Base-by-base conservation (phyloP, 2,888 invertebrate species). In the Chrysolina haemoptera region DNA sequence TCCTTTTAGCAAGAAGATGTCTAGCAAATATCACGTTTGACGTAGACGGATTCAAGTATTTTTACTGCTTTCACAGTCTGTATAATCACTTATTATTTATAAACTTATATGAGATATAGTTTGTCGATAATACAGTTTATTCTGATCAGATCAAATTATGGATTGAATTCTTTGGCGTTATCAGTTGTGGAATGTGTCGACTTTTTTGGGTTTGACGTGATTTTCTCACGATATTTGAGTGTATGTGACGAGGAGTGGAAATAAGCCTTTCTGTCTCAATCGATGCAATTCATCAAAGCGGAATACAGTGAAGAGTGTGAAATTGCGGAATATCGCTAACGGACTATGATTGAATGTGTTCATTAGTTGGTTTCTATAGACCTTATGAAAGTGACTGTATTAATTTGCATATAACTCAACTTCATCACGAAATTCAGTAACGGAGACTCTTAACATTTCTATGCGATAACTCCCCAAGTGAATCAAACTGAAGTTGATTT, bases 141-240 rank as follows among this genome's bases (percentile, higher is more conserved):
- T n/a, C n/a, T n/a, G n/a, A n/a, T n/a, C n/a, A n/a, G n/a, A n/a
- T n/a, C n/a, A n/a, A n/a, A n/a, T n/a, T n/a, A n/a, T n/a, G n/a
- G n/a, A n/a, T n/a, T n/a, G n/a, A n/a, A n/a, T n/a, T n/a, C n/a
- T n/a, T n/a, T n/a, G n/a, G n/a, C n/a, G n/a, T n/a, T n/a, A n/a
- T n/a, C n/a, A n/a, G n/a, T 55, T 35, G n/a, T 27, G 59, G 59
- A 59, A 59, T 59, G 59, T 59, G 59, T 27, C 27, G 59, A 59
- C 35, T 35, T 59, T 59, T 59, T 27, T 20, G 18, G 35, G 35
- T 35, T 27, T 59, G 14, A 35, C 35, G 35, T 59, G 59, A 59
- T 59, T 59, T 59, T 59, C 59, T 59, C 59, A 59, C 59, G 59
- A 59, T 59, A 16, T 59, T 35, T 59, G 59, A 10, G 59, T 27